Conservation (phyloP, 2,888 invertebrate species). For the Plebejus melissa region DNA sequence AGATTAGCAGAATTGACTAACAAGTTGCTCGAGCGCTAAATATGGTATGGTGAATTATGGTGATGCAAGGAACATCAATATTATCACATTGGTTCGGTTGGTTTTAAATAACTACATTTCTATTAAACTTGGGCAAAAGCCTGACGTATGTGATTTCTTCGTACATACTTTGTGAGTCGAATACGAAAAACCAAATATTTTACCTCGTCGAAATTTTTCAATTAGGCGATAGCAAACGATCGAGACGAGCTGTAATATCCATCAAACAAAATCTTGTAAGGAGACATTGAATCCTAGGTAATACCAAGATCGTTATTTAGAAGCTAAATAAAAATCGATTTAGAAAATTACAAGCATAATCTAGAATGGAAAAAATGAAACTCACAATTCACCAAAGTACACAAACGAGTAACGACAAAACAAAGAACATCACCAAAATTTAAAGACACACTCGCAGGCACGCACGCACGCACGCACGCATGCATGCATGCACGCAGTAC, state of each 20-base stretch:
- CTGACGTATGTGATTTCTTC: background rate
- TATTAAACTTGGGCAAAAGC: background rate
- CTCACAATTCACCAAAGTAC: too few species aligned
- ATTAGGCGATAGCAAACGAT: background rate
- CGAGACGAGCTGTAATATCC: background rate
- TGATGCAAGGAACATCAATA: too few species aligned
- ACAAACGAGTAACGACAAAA: too few species aligned
- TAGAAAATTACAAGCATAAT: background rate
- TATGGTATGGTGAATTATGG: too few species aligned
- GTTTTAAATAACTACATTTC: too few species aligned
- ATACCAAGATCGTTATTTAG: background rate
- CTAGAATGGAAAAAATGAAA: background rate
- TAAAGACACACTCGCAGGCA: too few species aligned
- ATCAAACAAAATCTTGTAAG: background rate
- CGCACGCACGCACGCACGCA: background rate
- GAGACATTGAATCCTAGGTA: background rate
- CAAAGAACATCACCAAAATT: too few species aligned
- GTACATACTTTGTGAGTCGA: background rate
- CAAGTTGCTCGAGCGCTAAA: too few species aligned
- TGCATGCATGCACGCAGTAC: background rate
- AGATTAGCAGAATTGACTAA: too few species aligned
- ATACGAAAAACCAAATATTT: background rate
- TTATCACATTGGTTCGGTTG: too few species aligned
- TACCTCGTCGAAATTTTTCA: background rate
- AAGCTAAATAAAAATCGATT: background rate